Evolutionary conservation across 2,113 vertebrate genomes (phyloP).

Genomic region (Serilophus lunatus): DNA sequence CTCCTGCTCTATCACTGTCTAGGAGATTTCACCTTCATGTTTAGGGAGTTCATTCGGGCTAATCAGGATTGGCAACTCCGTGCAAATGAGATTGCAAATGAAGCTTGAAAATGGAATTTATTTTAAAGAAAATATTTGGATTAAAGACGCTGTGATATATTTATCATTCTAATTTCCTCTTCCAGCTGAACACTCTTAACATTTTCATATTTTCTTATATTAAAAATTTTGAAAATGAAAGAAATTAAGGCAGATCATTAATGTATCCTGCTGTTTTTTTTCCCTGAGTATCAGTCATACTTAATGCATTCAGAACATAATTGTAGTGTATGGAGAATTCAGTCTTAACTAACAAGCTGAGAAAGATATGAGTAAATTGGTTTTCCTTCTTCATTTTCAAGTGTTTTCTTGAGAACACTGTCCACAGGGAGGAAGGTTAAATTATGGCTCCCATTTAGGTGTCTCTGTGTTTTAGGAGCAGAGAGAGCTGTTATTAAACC

Average conservation of each 20-base stretch:
- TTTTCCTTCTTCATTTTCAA: constrained; percentile 41
- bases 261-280: not conserved
- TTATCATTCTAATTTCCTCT: not conserved
- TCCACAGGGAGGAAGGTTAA: constrained; percentile 2
- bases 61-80: constrained; percentile 22
- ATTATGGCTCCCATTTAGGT: constrained; percentile 14
- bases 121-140: constrained; percentile 16
- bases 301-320: constrained; percentile 31
- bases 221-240: not conserved
- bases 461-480: constrained; percentile 15
- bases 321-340: constrained; percentile 30
- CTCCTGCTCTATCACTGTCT: not conserved
- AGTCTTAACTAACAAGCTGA: constrained; percentile 21
- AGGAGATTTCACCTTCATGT: constrained; percentile 17
- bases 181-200: not conserved
- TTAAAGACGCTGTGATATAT: not conserved
- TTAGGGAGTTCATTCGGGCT: constrained; percentile 9
- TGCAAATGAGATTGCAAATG: constrained; percentile 22
- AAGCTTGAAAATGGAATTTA: constrained; percentile 15
- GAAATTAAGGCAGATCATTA: not conserved
- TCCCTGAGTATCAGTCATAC: not conserved
- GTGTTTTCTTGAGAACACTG: not conserved
- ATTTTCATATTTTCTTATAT: constrained; percentile 9
- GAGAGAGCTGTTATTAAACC: not conserved
- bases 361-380: constrained; percentile 28